Percentiles rank a stretch among this genome's conserved stretches.
These are phyloP conservation scores for Porites lutea DNA, from an alignment of 64 coral and sea anemone species.

Conservation along the genomic window DNA sequence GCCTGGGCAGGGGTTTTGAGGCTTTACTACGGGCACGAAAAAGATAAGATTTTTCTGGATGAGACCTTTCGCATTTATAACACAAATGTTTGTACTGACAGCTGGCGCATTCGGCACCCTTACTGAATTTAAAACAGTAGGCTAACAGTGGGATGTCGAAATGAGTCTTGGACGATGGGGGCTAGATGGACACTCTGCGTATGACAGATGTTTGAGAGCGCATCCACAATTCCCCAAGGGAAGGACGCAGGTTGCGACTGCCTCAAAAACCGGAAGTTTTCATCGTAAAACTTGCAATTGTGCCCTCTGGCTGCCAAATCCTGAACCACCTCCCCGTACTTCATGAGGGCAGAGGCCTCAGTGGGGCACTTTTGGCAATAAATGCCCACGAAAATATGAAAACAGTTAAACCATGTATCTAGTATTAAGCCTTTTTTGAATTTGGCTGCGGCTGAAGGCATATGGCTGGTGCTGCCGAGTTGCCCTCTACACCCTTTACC, in stretches of 20 bases:
- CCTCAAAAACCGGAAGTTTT: conserved; percentile 20
- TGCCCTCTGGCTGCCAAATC: background rate
- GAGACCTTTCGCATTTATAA: conserved; percentile 10
- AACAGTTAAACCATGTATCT: background rate
- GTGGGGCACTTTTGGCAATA: background rate
- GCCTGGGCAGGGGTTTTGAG: background rate
- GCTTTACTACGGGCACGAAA: conserved; percentile 4
- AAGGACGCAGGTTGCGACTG: background rate
- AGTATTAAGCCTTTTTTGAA: background rate
- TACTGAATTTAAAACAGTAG: background rate
- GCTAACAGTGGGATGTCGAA: background rate
- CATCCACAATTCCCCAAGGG: conserved; percentile 31
- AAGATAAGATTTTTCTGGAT: background rate
- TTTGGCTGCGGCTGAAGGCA: background rate
- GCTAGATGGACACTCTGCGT: background rate
- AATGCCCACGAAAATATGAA: background rate
- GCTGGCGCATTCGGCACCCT: background rate
- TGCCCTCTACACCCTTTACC: background rate
- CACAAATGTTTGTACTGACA: conserved; percentile 1
- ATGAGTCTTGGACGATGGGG: too few species aligned
- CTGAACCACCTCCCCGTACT: conserved; percentile 23
- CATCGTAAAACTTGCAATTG: conserved; percentile 29
- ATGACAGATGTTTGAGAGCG: background rate
- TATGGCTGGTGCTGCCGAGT: background rate
- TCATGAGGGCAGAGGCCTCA: conserved; percentile 41